These are phyloP conservation scores for Ephialtes manifestator DNA, from an alignment of 2,888 invertebrate genomes.

Conservation along the genomic window DNA sequence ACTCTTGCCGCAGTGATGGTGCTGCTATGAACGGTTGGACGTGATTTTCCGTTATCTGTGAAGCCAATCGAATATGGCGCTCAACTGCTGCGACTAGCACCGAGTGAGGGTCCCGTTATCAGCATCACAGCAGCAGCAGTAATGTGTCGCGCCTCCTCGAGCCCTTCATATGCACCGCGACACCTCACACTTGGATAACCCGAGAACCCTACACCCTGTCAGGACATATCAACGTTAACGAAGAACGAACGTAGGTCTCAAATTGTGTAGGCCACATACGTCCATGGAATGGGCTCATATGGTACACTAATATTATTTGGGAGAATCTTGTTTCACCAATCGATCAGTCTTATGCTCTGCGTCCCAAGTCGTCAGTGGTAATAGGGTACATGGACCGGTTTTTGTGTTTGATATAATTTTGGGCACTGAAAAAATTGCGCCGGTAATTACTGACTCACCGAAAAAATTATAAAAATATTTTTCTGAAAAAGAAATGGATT, in stretches of 20 bases:
- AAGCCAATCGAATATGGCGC: conserved; percentile 42
- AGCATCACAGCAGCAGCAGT: conserved; percentile 22
- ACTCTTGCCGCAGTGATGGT: background rate
- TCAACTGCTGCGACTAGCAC: background rate
- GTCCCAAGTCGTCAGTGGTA: background rate
- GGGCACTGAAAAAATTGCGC: no score
- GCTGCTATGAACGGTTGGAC: conserved; percentile 52
- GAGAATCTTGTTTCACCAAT: background rate
- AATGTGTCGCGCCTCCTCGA: conserved; percentile 37
- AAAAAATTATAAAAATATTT: no score
- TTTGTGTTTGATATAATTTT: no score
- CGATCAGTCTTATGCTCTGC: background rate
- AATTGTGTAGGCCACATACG: conserved; percentile 1
- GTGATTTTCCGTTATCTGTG: conserved; percentile 71
- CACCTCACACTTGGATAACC: conserved; percentile 24
- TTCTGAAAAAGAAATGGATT: no score
- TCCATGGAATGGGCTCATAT: background rate
- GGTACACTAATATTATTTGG: background rate
- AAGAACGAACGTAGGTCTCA: conserved; percentile 15
- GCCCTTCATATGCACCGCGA: conserved; percentile 45
- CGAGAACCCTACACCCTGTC: conserved; percentile 49
- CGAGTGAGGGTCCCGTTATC: conserved; percentile 43
- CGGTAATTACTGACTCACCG: no score
- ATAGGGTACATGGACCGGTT: background rate
- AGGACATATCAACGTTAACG: conserved; percentile 42